Conservation (phyloP, 2,888 invertebrate genomes). For the Synanthedon tipuliformis region DNA sequence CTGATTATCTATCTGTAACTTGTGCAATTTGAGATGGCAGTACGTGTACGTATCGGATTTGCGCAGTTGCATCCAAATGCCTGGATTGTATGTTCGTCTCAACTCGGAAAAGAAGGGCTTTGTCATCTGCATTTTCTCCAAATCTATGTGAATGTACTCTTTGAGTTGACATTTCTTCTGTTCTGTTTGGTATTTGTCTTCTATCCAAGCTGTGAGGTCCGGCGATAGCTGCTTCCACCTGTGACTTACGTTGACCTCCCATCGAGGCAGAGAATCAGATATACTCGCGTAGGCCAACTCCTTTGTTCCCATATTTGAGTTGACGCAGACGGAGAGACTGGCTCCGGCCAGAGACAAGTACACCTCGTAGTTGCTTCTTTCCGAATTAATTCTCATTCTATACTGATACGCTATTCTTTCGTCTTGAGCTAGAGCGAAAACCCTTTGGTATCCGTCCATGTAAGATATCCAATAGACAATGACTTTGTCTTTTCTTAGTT, state of each 20-base stretch:
- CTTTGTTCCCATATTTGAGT: constrained; percentile 45
- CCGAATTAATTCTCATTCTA: constrained; percentile 71
- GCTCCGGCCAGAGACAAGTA: constrained; percentile 77
- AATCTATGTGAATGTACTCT: constrained; percentile 83
- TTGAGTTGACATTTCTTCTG: constrained; percentile 79
- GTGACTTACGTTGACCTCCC: constrained; percentile 85
- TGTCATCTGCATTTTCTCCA: constrained; percentile 87
- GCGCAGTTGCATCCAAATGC: constrained; percentile 78
- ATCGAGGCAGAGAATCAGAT: constrained; percentile 77
- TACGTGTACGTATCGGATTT: constrained; percentile 77
- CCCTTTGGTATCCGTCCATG: constrained; percentile 79
- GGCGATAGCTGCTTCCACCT: constrained; percentile 83
- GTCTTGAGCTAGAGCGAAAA: constrained; percentile 81
- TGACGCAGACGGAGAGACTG: constrained; percentile 72
- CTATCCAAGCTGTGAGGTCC: constrained; percentile 84
- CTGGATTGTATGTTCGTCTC: constrained; percentile 78
- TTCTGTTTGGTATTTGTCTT: constrained; percentile 79
- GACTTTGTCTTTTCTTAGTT: constrained; percentile 80
- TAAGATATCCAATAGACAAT: constrained; percentile 85
- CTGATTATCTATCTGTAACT: constrained; percentile 81
- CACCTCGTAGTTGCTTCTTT: constrained; percentile 75
- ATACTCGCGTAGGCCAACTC: constrained; percentile 79
- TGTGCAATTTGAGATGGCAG: constrained; percentile 75
- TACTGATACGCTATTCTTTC: constrained; percentile 75
- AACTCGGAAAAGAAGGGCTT: constrained; percentile 87